Evolutionary conservation across 2,888 invertebrate genomes (phyloP).

Genomic region (Eurytoma adleriae): DNA sequence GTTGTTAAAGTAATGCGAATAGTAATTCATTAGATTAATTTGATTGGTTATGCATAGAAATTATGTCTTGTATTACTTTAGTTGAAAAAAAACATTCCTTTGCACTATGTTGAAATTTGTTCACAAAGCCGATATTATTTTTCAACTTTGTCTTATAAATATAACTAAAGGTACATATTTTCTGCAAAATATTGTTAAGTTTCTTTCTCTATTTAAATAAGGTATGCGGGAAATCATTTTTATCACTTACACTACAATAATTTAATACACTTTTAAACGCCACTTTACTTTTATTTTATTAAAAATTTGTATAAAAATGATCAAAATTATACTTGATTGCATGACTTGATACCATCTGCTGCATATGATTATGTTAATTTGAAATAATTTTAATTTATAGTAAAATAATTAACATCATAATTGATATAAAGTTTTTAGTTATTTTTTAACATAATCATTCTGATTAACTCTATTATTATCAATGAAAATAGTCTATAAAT

Average conservation of each 20-base stretch:
- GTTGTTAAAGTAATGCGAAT: too few species aligned
- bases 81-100: too few species aligned
- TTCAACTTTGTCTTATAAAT: too few species aligned
- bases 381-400: background rate
- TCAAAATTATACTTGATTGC: constrained; percentile 18
- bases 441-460: too few species aligned
- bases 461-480: too few species aligned
- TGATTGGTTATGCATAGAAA: too few species aligned
- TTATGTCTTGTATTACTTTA: too few species aligned
- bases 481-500: too few species aligned
- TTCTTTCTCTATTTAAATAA: constrained; percentile 6
- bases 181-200: background rate
- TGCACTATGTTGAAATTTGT: too few species aligned
- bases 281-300: constrained; percentile 8
- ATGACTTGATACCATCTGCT: constrained; percentile 3
- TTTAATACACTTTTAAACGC: constrained; percentile 18
- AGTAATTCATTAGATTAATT: too few species aligned
- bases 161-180: background rate
- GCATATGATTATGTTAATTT: background rate
- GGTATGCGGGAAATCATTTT: background rate
- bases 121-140: too few species aligned
- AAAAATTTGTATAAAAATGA: constrained; percentile 3
- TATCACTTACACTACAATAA: background rate
- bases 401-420: background rate
- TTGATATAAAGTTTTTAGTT: background rate